These are phyloP conservation scores for Spinibarbus caldwelli DNA, from an alignment of 2,797 vertebrate genomes.

Conservation along the genomic window DNA sequence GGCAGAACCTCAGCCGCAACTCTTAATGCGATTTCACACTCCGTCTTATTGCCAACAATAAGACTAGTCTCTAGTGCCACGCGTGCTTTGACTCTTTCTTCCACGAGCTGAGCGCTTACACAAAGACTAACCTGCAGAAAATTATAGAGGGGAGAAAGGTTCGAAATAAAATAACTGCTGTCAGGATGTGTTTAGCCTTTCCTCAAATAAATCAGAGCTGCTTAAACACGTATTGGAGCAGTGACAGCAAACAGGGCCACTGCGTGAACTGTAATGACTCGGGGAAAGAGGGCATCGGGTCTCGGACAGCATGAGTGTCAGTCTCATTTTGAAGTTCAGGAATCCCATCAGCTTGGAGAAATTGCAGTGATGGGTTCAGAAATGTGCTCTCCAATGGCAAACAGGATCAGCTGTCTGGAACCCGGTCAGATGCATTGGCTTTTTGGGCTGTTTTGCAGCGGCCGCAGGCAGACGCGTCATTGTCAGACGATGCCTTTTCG, in stretches of 20 bases:
- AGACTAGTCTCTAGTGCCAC: constrained; percentile 38
- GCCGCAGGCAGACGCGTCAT: too few species aligned
- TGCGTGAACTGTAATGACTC: constrained; percentile 2
- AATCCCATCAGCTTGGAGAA: constrained; percentile 36
- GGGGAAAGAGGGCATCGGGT: constrained; percentile 11
- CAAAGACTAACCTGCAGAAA: constrained; percentile 29
- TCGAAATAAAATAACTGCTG: constrained; percentile 28
- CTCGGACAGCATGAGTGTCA: constrained; percentile 17
- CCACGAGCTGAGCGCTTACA: background rate
- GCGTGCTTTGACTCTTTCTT: background rate
- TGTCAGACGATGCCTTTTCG: background rate
- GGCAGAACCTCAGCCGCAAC: constrained; percentile 39
- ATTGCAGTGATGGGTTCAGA: constrained; percentile 17
- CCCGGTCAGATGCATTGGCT: background rate
- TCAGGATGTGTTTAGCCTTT: constrained; percentile 38
- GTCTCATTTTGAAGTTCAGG: constrained; percentile 25
- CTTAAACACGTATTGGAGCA: background rate
- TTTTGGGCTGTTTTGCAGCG: background rate
- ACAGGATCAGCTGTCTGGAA: background rate
- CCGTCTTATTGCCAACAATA: constrained; percentile 55
- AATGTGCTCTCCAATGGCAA: constrained; percentile 4
- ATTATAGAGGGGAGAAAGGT: background rate
- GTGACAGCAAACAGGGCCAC: background rate
- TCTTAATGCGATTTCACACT: constrained; percentile 61
- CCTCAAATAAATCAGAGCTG: constrained; percentile 19